Conservation (phyloP, 2,888 invertebrate species). For the Apoda limacodes region DNA sequence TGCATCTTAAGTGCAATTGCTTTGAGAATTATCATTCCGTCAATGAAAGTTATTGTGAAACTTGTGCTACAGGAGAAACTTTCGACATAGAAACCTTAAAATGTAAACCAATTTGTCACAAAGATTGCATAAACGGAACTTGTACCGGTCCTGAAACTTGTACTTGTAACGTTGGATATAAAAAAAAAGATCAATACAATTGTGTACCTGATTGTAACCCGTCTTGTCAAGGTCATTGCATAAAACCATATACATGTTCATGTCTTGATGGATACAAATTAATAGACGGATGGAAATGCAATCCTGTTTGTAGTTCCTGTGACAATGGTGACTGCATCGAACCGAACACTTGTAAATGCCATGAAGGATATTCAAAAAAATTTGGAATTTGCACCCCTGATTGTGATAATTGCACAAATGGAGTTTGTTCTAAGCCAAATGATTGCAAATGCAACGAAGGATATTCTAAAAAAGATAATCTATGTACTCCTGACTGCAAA, state of each 20-base stretch:
- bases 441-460: conserved; percentile 13
- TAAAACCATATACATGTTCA: conserved; percentile 19
- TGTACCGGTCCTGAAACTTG: too few species aligned
- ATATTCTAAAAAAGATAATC: too few species aligned
- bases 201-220: too few species aligned
- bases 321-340: conserved; percentile 28
- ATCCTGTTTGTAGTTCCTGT: conserved; percentile 16
- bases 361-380: conserved; percentile 19
- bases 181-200: too few species aligned
- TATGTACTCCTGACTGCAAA: conserved; percentile 26
- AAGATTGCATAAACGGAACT: conserved; percentile 17
- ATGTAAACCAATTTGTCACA: conserved; percentile 18
- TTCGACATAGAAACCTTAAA: conserved; percentile 3
- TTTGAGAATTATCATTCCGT: conserved; percentile 25
- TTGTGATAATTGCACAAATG: conserved; percentile 30
- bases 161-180: too few species aligned
- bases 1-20: conserved; percentile 34
- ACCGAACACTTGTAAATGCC: conserved; percentile 27
- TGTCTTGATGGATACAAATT: conserved; percentile 19
- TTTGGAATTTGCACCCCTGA: conserved; percentile 26
- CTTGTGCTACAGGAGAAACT: conserved; percentile 7
- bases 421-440: conserved; percentile 17
- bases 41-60: conserved; percentile 13
- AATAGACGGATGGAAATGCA: conserved; percentile 10
- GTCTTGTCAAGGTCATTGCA: too few species aligned